phyloP scores from a whole-genome alignment of 2,113 vertebrate genomes.

The Cyanocitta stelleri region DNA sequence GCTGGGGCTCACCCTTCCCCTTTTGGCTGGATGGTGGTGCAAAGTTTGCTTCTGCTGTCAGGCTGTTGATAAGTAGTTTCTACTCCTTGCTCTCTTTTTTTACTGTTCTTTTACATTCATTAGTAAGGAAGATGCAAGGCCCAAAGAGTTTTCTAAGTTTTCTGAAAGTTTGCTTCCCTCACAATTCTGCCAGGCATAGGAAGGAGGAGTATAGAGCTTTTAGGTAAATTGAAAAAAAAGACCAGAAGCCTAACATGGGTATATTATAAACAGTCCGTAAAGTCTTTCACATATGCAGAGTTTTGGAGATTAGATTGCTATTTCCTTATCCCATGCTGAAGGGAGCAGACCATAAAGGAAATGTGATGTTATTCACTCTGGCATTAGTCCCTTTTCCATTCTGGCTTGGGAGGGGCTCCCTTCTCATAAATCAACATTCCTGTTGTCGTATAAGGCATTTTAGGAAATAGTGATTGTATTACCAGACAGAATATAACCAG shows the following conservation, averaged over 20 bases:
- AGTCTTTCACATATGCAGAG: neutral
- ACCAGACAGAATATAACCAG: neutral
- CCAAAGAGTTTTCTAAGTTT: neutral
- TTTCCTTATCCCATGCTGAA: neutral
- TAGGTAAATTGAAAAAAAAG: neutral
- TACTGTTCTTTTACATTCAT: neutral
- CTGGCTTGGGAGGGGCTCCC: neutral
- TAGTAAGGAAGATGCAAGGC: neutral
- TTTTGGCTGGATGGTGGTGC: neutral
- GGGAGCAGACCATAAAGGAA: neutral
- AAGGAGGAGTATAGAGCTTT: neutral
- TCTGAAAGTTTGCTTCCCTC: neutral
- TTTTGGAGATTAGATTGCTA: neutral
- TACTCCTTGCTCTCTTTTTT: neutral
- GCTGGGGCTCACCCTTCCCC: neutral
- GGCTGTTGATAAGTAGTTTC: neutral
- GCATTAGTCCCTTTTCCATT: slow-evolving; percentile 13
- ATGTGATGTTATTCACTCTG: neutral
- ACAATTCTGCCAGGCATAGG: neutral
- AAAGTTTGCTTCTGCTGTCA: neutral
- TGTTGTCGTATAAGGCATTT: neutral
- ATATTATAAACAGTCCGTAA: neutral
- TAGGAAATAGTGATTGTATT: neutral
- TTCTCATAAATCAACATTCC: neutral
- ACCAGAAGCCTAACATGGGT: neutral